These are phyloP conservation scores for Bucco capensis DNA, from an alignment of 2,113 vertebrate genomes.

Conservation along the genomic window DNA sequence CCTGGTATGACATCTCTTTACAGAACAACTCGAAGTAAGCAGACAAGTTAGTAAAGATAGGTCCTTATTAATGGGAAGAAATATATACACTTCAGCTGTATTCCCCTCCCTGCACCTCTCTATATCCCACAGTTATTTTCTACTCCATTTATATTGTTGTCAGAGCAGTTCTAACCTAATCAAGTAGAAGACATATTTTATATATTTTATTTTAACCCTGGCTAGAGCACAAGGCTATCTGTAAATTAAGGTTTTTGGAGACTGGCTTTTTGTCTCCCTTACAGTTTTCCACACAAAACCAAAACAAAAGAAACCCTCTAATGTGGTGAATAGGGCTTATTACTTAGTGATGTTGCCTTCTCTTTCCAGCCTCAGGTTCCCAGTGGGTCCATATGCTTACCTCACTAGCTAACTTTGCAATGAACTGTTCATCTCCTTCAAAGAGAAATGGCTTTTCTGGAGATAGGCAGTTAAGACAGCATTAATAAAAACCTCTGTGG, in stretches of 20 bases:
- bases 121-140: neutral
- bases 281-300: neutral
- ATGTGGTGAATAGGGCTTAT: neutral
- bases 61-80: neutral
- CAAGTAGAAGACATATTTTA: neutral
- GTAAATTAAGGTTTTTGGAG: neutral
- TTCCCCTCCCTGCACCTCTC: neutral
- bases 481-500: conserved; percentile 10
- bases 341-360: neutral
- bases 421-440: neutral
- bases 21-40: neutral
- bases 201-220: too few relatives aligned
- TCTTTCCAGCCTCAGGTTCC: neutral
- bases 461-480: conserved; percentile 31
- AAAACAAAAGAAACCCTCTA: neutral
- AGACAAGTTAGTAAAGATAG: neutral
- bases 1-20: neutral
- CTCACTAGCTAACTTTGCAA: neutral
- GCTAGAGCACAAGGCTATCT: neutral
- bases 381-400: neutral
- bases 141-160: neutral
- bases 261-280: neutral
- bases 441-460: neutral
- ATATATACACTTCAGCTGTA: neutral
- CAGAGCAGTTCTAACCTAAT: neutral